Conservation (phyloP, 2,797 vertebrate species). For the Acrossocheilus fasciatus region DNA sequence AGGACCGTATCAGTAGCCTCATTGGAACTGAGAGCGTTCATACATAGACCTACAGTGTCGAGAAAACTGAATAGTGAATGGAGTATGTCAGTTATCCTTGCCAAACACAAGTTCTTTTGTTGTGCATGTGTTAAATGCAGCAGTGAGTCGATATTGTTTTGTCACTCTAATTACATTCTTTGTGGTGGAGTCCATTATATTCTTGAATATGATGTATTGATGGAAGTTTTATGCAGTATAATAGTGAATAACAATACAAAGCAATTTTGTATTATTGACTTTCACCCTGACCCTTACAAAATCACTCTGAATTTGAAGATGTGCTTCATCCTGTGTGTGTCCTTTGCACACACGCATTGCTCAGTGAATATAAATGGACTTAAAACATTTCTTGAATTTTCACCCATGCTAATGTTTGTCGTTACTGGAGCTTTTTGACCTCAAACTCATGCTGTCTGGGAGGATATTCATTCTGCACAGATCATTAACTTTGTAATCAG, state of each 20-base stretch:
- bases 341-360: not conserved
- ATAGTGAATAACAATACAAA: slow-evolving; percentile 20
- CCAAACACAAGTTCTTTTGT: slow-evolving; percentile 4
- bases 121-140: not conserved
- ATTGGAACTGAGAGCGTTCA: not conserved
- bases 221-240: not conserved
- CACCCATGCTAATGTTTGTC: slow-evolving; percentile 38
- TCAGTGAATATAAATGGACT: slow-evolving; percentile 21
- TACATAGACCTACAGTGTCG: not conserved
- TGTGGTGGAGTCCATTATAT: slow-evolving; percentile 9
- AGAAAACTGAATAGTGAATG: not conserved
- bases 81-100: not conserved
- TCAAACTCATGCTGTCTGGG: slow-evolving; percentile 27
- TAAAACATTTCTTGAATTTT: slow-evolving; percentile 38
- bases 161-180: slow-evolving; percentile 20
- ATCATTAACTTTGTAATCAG: slow-evolving; percentile 60
- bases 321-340: not conserved
- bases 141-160: slow-evolving; percentile 34
- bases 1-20: not conserved
- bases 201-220: slow-evolving; percentile 27
- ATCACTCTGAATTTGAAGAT: slow-evolving; percentile 12
- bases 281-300: slow-evolving; percentile 11
- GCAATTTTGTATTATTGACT: slow-evolving; percentile 16
- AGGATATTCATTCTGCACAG: slow-evolving; percentile 46
- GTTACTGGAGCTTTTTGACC: slow-evolving; percentile 25